Conservation (phyloP, 2,888 invertebrate genomes). For the Amphimallon solstitiale region DNA sequence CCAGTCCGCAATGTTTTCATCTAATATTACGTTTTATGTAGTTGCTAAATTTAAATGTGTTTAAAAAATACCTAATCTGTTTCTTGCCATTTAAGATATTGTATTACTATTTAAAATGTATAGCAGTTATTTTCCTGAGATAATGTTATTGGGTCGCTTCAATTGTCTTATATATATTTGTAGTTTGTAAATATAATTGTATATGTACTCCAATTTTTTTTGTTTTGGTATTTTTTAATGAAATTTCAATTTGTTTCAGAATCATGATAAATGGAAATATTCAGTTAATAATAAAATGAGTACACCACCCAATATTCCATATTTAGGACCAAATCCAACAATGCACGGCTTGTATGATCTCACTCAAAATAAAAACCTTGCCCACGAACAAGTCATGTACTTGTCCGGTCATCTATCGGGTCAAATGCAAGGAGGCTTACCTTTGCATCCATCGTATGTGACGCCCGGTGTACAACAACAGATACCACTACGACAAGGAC, state of each 20-base stretch:
- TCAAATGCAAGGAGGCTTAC: conserved; percentile 66
- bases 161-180: too few species aligned
- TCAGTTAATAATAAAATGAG: conserved; percentile 70
- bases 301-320: conserved; percentile 63
- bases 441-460: conserved; percentile 61
- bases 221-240: too few species aligned
- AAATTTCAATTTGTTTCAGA: conserved; percentile 67
- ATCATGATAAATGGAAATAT: conserved; percentile 89
- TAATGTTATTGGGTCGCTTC: too few species aligned
- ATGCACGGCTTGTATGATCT: conserved; percentile 67
- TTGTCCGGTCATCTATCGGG: conserved; percentile 69
- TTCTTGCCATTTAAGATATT: too few species aligned
- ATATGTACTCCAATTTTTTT: too few species aligned
- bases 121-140: too few species aligned
- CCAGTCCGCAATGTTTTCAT: too few species aligned
- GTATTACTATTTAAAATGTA: too few species aligned
- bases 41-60: too few species aligned
- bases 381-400: conserved; percentile 63
- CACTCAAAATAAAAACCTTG: conserved; percentile 66
- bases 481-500: conserved; percentile 48
- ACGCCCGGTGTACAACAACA: conserved; percentile 59
- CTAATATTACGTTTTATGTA: too few species aligned
- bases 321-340: conserved; percentile 66
- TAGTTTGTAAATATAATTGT: too few species aligned
- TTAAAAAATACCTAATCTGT: too few species aligned